A percentile compares a stretch with the other conserved stretches of the same genome.
Conservation (phyloP, 2,797 vertebrate genomes). For the Gymnopithys bicolor region DNA sequence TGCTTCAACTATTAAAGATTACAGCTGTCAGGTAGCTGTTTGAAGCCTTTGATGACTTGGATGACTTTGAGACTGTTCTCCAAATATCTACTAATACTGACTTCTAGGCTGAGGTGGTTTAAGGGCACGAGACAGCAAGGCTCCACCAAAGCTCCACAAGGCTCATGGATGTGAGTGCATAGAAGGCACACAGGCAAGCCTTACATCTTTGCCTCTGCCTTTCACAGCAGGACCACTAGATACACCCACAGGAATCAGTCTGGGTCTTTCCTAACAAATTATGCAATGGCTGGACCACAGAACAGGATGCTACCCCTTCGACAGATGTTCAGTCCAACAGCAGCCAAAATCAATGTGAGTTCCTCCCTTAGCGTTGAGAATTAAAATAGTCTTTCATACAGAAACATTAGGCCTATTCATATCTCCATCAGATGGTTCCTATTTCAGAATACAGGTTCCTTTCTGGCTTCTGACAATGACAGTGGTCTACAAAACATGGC, state of each 20-base stretch:
- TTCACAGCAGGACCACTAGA: not conserved
- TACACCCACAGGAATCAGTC: not conserved
- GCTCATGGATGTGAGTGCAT: accelerated
- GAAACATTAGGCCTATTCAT: not conserved
- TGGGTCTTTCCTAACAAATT: not conserved
- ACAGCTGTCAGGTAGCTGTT: not conserved
- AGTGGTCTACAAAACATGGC: not conserved
- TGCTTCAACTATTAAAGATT: not conserved
- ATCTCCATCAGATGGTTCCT: not conserved
- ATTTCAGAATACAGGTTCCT: accelerated
- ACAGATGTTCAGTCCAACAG: not conserved
- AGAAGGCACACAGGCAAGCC: not conserved
- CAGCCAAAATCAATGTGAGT: not conserved
- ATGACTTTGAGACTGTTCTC: not conserved
- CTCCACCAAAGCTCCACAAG: not conserved
- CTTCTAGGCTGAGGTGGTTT: not conserved
- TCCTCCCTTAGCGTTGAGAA: not conserved
- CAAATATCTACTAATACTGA: not conserved
- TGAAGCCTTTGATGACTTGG: not conserved
- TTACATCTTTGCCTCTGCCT: not conserved
- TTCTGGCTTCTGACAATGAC: not conserved
- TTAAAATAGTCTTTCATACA: not conserved
- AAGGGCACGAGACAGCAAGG: not conserved
- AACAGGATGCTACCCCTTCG: not conserved
- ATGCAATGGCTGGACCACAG: not conserved